Evolutionary conservation across 2,113 vertebrate genomes (phyloP).

Genomic region (Xiphias gladius): DNA sequence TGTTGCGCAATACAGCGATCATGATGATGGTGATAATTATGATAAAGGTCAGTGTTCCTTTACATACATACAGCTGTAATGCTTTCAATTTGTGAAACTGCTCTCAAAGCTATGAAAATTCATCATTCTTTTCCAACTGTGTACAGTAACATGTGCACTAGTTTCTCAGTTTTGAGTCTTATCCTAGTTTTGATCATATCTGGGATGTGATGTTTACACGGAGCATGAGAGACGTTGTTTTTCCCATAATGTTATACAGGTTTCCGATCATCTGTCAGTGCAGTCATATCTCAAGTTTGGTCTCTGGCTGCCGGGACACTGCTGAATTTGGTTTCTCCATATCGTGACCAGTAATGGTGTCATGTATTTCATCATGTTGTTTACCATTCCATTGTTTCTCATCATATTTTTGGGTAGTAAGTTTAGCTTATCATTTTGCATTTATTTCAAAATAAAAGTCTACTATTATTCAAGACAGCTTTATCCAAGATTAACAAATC

Average conservation of each 20-base stretch:
- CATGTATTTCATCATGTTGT: not conserved
- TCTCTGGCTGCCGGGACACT: not conserved
- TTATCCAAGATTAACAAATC: not conserved
- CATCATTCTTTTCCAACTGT: not conserved
- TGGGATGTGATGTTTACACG: not conserved
- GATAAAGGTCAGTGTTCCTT: not conserved
- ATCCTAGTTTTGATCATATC: not conserved
- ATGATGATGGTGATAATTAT: not conserved
- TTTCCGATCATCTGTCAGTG: not conserved
- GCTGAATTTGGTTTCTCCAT: not conserved
- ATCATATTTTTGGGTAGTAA: not conserved
- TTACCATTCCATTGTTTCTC: not conserved
- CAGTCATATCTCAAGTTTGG: not conserved
- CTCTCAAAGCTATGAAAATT: not conserved
- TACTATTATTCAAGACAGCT: not conserved
- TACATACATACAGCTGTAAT: not conserved
- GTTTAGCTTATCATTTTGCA: not conserved
- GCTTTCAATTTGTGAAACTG: not conserved
- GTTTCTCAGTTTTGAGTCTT: not conserved
- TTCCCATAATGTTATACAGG: not conserved
- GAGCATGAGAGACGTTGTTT: not conserved
- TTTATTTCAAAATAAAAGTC: not conserved
- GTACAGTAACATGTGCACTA: not conserved
- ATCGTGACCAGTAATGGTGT: not conserved
- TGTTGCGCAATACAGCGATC: conserved; percentile 21